Evolutionary conservation across 35 echinoderm and acorn worm species (phyloP).

Genomic region (Anneissia japonica): DNA sequence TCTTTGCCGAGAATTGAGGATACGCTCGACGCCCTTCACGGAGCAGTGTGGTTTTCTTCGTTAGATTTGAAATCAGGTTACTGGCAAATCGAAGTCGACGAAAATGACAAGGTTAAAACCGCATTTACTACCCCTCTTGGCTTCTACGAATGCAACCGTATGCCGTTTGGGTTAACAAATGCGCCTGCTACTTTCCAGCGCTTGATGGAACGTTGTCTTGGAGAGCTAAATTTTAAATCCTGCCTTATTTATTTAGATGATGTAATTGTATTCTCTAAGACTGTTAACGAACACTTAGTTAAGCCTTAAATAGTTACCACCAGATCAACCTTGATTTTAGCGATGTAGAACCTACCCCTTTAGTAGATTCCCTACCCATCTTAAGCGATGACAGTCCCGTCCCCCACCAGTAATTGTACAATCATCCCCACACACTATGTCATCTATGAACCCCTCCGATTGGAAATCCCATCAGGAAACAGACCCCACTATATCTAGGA

Average conservation of each 20-base stretch:
- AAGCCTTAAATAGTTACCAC: too few relatives aligned
- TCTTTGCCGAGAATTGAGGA: slow-evolving; percentile 32
- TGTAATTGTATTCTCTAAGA: slow-evolving; percentile 50
- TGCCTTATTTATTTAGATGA: slow-evolving; percentile 56
- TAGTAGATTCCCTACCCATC: neutral
- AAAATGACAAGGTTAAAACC: slow-evolving; percentile 36
- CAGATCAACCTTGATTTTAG: neutral
- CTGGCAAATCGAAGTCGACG: slow-evolving; percentile 40
- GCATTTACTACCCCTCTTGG: slow-evolving; percentile 46
- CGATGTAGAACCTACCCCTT: neutral
- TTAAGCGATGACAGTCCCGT: neutral
- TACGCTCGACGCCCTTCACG: slow-evolving; percentile 22
- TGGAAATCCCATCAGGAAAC: neutral
- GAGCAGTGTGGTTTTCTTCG: slow-evolving; percentile 28
- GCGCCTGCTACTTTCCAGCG: slow-evolving; percentile 44
- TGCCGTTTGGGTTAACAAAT: slow-evolving; percentile 51
- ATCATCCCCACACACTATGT: neutral
- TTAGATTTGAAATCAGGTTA: slow-evolving; percentile 48
- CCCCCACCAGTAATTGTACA: neutral
- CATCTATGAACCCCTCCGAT: neutral
- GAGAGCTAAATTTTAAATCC: slow-evolving; percentile 36
- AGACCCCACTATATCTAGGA: neutral
- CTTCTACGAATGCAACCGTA: slow-evolving; percentile 34
- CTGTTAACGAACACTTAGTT: slow-evolving; percentile 43
- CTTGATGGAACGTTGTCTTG: slow-evolving; percentile 41